Evolutionary conservation across 2,113 vertebrate genomes (phyloP), one percentile per base, ranked within the genome.

Genomic region (Gnathonemus longibarbis): DNA sequence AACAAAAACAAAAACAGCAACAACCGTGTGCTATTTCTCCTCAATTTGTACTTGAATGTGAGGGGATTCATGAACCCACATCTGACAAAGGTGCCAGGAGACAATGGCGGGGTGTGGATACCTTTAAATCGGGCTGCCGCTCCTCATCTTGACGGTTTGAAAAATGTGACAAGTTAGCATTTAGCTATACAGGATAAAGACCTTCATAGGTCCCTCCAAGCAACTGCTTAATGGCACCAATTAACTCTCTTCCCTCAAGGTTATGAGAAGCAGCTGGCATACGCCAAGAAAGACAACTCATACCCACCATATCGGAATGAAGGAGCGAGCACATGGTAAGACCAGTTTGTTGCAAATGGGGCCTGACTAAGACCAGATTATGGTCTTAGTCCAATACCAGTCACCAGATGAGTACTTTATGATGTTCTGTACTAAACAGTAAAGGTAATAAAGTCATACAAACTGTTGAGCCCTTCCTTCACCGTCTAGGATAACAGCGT

Each of bases 401-500:
- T 88, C 49, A 49, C 17, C 46, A 6, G 8, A 27, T 31, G 27
- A 52, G 27, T 11, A 6, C 49, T 39, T 84, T 35, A 31, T 24
- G 35, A 80, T 80, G 15, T 80, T 80, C 31, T 80, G 19, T 77
- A 17, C 31, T 77, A 17, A 77, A 77, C 70, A 39, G 31, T 2
- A 80, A 42, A 80, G 35, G 74, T 80, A 42, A 80, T 80, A 42
- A 19, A 39, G 15, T 80, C 74, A 80, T 7, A 42, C 13, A 39
- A 70, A 80, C 35, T 87, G n/a, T 48, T 31, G 58, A 39, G 0
- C 11, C 35, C 17, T 21, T 8, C 45, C 31, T 19, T 52, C 46
- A 42, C 45, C 15, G 88, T 62, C 11, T 90, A 99, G 98, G 98
- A 91, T 99, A 93, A 99, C 98, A 0, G 97, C 98, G 3, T 99